These are phyloP conservation scores for Porites australiensis DNA, from an alignment of 64 coral and sea anemone species.

Conservation along the genomic window DNA sequence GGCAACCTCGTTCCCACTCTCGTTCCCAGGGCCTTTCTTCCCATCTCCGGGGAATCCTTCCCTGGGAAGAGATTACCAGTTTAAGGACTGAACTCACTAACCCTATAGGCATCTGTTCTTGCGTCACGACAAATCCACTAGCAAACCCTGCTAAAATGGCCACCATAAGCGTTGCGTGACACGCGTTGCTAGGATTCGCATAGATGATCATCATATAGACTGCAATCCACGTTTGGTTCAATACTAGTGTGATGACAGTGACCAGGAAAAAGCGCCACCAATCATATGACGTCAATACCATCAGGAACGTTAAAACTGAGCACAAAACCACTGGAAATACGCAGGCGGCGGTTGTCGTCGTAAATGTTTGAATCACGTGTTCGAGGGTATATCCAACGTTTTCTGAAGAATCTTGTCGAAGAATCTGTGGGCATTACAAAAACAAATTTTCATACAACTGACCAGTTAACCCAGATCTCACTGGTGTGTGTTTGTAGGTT, in stretches of 20 bases:
- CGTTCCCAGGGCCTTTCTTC: too few species aligned
- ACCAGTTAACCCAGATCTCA: too few species aligned
- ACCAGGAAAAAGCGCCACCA: constrained; percentile 65
- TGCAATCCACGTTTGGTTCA: constrained; percentile 84
- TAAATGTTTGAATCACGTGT: constrained; percentile 67
- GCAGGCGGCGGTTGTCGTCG: constrained; percentile 50
- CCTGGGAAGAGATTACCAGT: too few species aligned
- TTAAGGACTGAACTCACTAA: neutral
- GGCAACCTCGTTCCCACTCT: too few species aligned
- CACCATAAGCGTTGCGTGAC: constrained; percentile 62
- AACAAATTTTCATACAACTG: neutral
- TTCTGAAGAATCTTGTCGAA: constrained; percentile 38
- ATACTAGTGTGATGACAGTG: constrained; percentile 63
- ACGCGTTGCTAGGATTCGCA: constrained; percentile 44
- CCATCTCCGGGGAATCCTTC: too few species aligned
- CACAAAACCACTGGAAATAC: constrained; percentile 53
- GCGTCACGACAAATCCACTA: constrained; percentile 65
- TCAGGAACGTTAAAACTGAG: constrained; percentile 65
- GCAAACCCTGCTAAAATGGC: constrained; percentile 70
- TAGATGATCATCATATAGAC: constrained; percentile 75
- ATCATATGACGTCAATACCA: constrained; percentile 73
- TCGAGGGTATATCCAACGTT: constrained; percentile 58
- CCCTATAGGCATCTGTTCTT: constrained; percentile 73
- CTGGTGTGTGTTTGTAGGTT: too few species aligned
- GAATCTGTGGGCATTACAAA: constrained; percentile 8